Base-by-base conservation (phyloP, 2,888 invertebrate species). In the Oxytorus armatus region DNA sequence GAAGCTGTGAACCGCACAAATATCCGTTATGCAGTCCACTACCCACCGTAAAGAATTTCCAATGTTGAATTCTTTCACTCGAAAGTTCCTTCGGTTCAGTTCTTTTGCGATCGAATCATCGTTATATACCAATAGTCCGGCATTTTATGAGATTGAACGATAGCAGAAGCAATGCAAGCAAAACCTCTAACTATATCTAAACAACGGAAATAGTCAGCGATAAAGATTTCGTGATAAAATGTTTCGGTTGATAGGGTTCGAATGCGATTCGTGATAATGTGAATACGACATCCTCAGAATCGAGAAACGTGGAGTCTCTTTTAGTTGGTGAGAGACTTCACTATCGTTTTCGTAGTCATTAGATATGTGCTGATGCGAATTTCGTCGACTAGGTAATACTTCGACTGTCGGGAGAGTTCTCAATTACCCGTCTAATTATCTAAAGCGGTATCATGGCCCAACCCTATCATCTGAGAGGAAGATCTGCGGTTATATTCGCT, bases 381-480 rank as follows among this genome's bases (percentile, higher is more conserved):
- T 77, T 65, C 57, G 59, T 73, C 65, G 69, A 81, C 63, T 81
- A 33, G 47, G 72, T 80, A 51, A 68, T 80, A 81, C 68, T 77
- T 74, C 51, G 69, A 65, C 74, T 74, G 77, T 81, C 65, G 51
- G 33, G 51, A 73, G 70, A 57, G 39, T 69, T 86, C 88, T 88
- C 89, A 87, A 91, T 91, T 91, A 90, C 89, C 87, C 88, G 88
- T 87, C 88, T 90, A 91, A 91, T 91, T 91, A 91, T 90, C 89
- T 88, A 86, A 80, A 86, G 84, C 83, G 82, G 84, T 80, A 85
- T 84, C 87, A 86, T 88, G 85, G 86, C 84, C 86, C 82, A 85
- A 88, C 85, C 87, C 86, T 83, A 88, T 89, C 88, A 85, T 85
- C 75, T 78, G 80, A 85, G 89, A 89, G 87, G 78, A 73, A 86